Percentiles rank a stretch among this genome's conserved stretches.
Evolutionary conservation across 2,113 vertebrate genomes (phyloP).

Genomic region (Archilochus colubris): DNA sequence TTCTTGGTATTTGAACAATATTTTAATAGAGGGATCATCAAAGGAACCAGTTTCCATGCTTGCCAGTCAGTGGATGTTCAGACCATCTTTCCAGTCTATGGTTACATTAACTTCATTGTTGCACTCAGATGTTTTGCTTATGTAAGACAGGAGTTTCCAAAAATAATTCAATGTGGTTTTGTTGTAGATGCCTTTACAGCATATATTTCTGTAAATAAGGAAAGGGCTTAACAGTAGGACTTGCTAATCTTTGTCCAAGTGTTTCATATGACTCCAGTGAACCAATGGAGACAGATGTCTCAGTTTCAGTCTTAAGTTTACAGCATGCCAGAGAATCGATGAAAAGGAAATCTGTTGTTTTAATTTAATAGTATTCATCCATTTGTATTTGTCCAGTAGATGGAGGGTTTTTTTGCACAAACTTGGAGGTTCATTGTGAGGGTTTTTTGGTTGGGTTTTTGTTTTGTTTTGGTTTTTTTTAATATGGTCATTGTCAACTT

Average conservation of each 20-base stretch:
- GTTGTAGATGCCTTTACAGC: background rate
- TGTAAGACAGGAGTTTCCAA: background rate
- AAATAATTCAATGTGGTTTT: background rate
- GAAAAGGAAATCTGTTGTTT: background rate
- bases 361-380: background rate
- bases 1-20: background rate
- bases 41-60: background rate
- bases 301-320: background rate
- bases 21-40: background rate
- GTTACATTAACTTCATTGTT: background rate
- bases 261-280: background rate
- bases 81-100: background rate
- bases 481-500: background rate
- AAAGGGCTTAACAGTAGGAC: background rate
- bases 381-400: background rate
- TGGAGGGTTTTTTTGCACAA: background rate
- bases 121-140: background rate
- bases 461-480: background rate
- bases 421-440: background rate
- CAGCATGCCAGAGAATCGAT: background rate
- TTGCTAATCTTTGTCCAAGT: background rate
- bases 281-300: background rate
- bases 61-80: background rate
- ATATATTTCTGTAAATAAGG: background rate
- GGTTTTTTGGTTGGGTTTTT: no score